Evolutionary conservation across 1,140 invertebrate genomes (phyloP).

Genomic region (Tyrophagus putrescentiae): DNA sequence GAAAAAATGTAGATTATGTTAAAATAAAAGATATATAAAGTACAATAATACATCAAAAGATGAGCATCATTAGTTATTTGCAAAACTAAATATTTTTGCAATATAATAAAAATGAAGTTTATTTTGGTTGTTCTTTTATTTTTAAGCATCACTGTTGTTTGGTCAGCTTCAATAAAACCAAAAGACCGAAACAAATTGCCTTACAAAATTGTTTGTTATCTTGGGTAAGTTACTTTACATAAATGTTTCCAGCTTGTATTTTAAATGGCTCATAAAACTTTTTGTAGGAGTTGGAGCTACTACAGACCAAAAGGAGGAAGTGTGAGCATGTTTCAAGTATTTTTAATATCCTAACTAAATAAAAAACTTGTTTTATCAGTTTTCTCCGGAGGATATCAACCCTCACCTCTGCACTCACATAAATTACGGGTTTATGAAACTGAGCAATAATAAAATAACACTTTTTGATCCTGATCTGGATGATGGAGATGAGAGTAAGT

Average conservation of each 20-base stretch:
- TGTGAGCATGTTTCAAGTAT: constrained; percentile 25
- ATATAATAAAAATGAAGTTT: too few relatives aligned
- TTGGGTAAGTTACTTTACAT: constrained; percentile 33
- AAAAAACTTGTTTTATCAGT: not conserved
- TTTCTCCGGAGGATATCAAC: constrained; percentile 44
- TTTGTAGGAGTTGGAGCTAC: constrained; percentile 55
- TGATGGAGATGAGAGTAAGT: not conserved
- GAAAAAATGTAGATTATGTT: too few relatives aligned
- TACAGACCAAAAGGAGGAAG: constrained; percentile 50
- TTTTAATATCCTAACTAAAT: not conserved
- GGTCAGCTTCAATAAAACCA: too few relatives aligned
- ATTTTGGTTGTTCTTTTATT: too few relatives aligned
- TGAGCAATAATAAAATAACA: constrained; percentile 51
- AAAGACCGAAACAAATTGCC: not conserved
- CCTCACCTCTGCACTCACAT: constrained; percentile 68
- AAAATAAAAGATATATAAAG: too few relatives aligned
- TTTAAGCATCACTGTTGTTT: too few relatives aligned
- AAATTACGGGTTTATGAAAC: constrained; percentile 62
- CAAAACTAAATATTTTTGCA: too few relatives aligned
- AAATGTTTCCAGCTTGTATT: too few relatives aligned
- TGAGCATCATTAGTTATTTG: too few relatives aligned
- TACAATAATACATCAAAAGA: too few relatives aligned
- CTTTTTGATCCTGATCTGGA: constrained; percentile 56
- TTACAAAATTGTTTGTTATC: constrained; percentile 43
- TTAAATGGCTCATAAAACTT: too few relatives aligned